A percentile compares a stretch with the other conserved stretches of the same genome.
Evolutionary conservation across 2,888 invertebrate species (phyloP).

Genomic region (Pyrochroa serraticornis): DNA sequence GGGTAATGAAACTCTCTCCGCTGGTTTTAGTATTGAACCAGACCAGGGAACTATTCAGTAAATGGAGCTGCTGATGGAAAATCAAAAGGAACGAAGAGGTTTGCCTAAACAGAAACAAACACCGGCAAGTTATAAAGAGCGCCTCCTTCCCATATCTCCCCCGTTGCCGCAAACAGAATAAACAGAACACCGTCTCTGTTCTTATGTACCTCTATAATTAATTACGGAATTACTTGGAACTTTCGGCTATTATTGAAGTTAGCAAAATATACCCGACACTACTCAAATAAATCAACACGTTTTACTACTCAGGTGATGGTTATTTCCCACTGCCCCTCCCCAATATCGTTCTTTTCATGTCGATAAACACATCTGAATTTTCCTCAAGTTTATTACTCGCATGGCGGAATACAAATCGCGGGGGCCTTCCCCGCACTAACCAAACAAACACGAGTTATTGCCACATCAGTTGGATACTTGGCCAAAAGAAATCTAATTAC

Average conservation of each 20-base stretch:
- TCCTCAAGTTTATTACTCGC: not conserved
- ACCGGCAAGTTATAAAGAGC: constrained; percentile 54
- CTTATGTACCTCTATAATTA: constrained; percentile 53
- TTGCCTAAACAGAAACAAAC: constrained; percentile 58
- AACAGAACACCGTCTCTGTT: constrained; percentile 46
- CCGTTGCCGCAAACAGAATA: constrained; percentile 49
- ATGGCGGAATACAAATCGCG: too few species aligned
- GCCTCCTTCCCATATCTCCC: constrained; percentile 35
- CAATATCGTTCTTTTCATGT: constrained; percentile 12
- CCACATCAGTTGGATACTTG: too few species aligned
- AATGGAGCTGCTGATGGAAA: constrained; percentile 57
- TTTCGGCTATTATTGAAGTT: constrained; percentile 52
- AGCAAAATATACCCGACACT: constrained; percentile 39
- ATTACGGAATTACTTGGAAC: constrained; percentile 53
- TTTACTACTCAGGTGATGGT: constrained; percentile 30
- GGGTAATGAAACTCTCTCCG: constrained; percentile 51
- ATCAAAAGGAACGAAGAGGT: constrained; percentile 57
- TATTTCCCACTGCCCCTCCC: constrained; percentile 22
- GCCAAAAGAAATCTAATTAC: too few species aligned
- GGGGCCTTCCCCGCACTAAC: too few species aligned
- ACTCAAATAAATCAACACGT: constrained; percentile 43
- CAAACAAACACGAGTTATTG: too few species aligned
- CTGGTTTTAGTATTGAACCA: constrained; percentile 50
- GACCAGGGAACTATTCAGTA: constrained; percentile 54
- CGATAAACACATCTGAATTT: constrained; percentile 9